Percentiles rank a stretch among this genome's conserved stretches.
phyloP scores from a whole-genome alignment of 2,113 vertebrate species.

The Gorsachius goisagi region DNA sequence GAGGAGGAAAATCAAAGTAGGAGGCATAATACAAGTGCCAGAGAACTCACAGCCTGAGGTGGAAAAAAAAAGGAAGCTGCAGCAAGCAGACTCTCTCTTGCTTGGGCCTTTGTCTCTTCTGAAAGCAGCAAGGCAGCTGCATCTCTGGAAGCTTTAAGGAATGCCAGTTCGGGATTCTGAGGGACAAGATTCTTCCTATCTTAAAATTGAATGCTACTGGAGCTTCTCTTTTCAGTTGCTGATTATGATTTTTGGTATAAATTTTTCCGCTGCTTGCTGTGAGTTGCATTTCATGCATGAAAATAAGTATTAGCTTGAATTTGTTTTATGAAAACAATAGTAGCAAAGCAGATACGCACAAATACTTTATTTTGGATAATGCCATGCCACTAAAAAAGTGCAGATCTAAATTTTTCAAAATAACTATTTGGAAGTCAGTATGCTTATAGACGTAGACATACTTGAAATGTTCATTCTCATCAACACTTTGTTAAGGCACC shows the following conservation, averaged over 20 bases:
- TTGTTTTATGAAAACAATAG: background rate
- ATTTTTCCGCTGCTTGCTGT: background rate
- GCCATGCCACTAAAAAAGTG: background rate
- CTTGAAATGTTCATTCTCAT: background rate
- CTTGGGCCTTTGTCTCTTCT: background rate
- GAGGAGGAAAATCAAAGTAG: background rate
- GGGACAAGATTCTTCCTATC: background rate
- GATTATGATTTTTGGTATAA: background rate
- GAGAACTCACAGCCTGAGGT: background rate
- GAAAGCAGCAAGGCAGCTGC: background rate
- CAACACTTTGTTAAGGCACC: background rate
- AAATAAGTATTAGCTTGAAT: background rate
- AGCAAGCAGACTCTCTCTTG: background rate
- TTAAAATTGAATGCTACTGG: background rate
- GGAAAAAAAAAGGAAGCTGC: background rate
- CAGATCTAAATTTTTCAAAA: background rate
- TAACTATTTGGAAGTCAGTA: background rate
- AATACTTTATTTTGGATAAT: background rate
- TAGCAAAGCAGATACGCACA: background rate
- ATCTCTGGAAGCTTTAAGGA: background rate
- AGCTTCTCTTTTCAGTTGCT: background rate
- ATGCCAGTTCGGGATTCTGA: background rate
- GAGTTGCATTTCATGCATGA: background rate
- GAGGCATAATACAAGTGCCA: background rate
- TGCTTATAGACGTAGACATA: background rate